These are phyloP conservation scores for Anabas testudineus DNA, from an alignment of 2,797 vertebrate species.

Conservation along the genomic window DNA sequence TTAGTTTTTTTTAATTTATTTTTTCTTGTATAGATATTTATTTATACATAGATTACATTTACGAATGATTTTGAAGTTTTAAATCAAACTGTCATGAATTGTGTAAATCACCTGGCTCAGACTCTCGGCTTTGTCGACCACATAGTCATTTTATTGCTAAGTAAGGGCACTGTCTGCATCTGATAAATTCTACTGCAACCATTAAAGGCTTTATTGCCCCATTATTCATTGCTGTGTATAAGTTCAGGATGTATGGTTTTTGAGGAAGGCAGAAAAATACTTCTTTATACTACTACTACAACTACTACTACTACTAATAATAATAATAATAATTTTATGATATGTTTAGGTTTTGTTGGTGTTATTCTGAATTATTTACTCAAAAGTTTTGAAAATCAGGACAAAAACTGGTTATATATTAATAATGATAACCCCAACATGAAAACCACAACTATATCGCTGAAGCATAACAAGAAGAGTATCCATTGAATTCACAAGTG, in stretches of 20 bases:
- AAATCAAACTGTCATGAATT: slow-evolving; percentile 41
- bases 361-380: slow-evolving; percentile 6
- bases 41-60: slow-evolving; percentile 8
- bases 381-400: neutral
- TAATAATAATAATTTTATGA: no score
- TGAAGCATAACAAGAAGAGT: no score
- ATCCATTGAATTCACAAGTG: neutral
- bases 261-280: slow-evolving; percentile 19
- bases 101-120: slow-evolving; percentile 34
- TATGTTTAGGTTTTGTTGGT: neutral
- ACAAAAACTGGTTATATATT: neutral
- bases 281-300: no score
- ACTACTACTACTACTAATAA: no score
- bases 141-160: slow-evolving; percentile 59
- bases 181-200: slow-evolving; percentile 46
- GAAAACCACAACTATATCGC: neutral
- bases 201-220: slow-evolving; percentile 47
- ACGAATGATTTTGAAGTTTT: slow-evolving; percentile 43
- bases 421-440: neutral
- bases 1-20: no score
- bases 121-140: slow-evolving; percentile 8
- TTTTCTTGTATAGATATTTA: no score
- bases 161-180: slow-evolving; percentile 44
- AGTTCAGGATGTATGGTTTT: slow-evolving; percentile 27
- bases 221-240: slow-evolving; percentile 48